Percentiles rank a stretch among this genome's conserved stretches.
phyloP scores from a whole-genome alignment of 2,797 vertebrate genomes.

The Centropyge bicolor region DNA sequence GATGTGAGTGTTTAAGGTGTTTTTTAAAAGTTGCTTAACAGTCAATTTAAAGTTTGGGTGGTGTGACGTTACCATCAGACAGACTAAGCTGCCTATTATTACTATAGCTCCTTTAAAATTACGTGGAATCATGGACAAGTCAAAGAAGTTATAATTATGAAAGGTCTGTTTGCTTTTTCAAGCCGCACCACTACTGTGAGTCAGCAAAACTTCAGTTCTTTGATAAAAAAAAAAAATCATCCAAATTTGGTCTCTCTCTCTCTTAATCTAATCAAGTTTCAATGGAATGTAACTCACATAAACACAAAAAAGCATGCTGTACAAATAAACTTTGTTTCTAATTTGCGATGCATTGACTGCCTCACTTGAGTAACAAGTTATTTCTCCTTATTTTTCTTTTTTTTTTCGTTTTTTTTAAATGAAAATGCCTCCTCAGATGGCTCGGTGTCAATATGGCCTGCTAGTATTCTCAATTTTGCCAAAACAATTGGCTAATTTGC shows the following conservation, averaged over 20 bases:
- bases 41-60: slow-evolving; percentile 31
- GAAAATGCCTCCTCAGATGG: no score
- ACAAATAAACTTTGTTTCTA: no score
- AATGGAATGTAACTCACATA: no score
- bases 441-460: not conserved
- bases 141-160: slow-evolving; percentile 7
- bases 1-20: slow-evolving; percentile 36
- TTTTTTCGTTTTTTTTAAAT: no score
- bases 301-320: no score
- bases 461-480: not conserved
- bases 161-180: slow-evolving; percentile 6
- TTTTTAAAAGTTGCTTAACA: slow-evolving; percentile 19
- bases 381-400: no score
- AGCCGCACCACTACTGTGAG: not conserved
- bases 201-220: no score
- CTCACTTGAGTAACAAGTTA: not conserved
- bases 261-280: no score
- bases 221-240: no score
- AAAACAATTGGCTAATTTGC: not conserved
- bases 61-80: slow-evolving; percentile 13
- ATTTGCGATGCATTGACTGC: not conserved
- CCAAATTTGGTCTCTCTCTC: no score
- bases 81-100: slow-evolving; percentile 7
- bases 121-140: slow-evolving; percentile 10
- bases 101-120: not conserved